These are phyloP conservation scores for Dolichoris vasculosae DNA, from an alignment of 1,140 invertebrate species.

Conservation along the genomic window DNA sequence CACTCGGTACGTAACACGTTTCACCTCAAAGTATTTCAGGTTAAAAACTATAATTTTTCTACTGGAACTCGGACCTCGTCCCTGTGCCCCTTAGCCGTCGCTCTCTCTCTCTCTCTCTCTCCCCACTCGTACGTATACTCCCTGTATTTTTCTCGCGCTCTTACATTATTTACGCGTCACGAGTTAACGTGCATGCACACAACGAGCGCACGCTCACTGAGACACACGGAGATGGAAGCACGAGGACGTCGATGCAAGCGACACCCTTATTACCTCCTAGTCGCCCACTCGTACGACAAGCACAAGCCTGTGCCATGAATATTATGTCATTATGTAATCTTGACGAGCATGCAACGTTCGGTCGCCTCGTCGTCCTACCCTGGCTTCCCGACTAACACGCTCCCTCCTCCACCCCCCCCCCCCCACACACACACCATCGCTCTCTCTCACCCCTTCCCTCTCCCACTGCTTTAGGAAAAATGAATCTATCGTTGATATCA, in stretches of 20 bases:
- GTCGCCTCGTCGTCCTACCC: conserved; percentile 20
- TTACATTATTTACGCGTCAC: conserved; percentile 40
- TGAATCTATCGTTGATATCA: background rate
- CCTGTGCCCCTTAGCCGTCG: background rate
- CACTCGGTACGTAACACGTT: background rate
- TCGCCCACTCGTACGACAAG: conserved; percentile 53
- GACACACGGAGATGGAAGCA: conserved; percentile 5
- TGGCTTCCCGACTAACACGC: too few relatives aligned
- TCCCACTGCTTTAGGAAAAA: background rate
- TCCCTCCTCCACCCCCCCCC: too few relatives aligned
- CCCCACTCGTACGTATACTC: background rate
- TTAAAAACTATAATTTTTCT: background rate
- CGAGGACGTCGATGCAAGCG: conserved; percentile 25
- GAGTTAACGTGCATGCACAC: conserved; percentile 7
- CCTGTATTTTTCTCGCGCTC: conserved; percentile 30
- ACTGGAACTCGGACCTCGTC: background rate
- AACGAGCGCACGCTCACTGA: background rate
- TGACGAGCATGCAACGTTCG: conserved; percentile 56
- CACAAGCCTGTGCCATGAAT: conserved; percentile 67
- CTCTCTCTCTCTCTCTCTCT: background rate
- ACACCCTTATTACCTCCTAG: conserved; percentile 66
- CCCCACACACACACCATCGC: background rate
- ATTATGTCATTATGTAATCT: conserved; percentile 75
- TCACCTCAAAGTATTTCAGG: background rate
- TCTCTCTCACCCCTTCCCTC: background rate